A percentile compares a stretch with the other conserved stretches of the same genome.
phyloP scores from a whole-genome alignment of 2,888 invertebrate species.

The Ferrisia virgata region DNA sequence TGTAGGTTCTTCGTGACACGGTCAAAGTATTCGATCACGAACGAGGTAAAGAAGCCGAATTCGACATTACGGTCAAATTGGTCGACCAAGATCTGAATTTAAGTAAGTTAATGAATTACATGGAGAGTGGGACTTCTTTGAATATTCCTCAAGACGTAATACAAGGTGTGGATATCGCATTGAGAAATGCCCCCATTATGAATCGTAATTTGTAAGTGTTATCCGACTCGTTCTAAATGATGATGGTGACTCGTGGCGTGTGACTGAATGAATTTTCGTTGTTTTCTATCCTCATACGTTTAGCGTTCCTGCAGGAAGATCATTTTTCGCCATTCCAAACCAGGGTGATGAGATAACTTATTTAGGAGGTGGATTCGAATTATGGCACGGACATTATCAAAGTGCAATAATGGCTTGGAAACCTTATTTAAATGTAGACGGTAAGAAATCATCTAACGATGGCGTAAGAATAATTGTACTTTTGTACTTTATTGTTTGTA shows the following conservation, averaged over 20 bases:
- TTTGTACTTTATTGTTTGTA: not conserved
- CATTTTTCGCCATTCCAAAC: not conserved
- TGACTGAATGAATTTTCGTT: not conserved
- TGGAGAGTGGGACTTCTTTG: slow-evolving; percentile 54
- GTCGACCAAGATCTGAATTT: slow-evolving; percentile 51
- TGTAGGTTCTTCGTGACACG: slow-evolving; percentile 47
- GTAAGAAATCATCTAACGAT: slow-evolving; percentile 56
- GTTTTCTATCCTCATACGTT: not conserved
- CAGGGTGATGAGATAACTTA: slow-evolving; percentile 51
- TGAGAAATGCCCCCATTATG: slow-evolving; percentile 55
- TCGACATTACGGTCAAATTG: slow-evolving; percentile 58
- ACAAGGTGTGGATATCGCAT: slow-evolving; percentile 79
- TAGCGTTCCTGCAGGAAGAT: not conserved
- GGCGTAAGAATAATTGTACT: not conserved
- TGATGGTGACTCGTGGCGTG: not conserved
- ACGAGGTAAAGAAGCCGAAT: slow-evolving; percentile 51
- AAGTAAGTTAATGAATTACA: slow-evolving; percentile 47
- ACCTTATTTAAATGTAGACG: slow-evolving; percentile 83
- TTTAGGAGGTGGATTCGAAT: slow-evolving; percentile 78
- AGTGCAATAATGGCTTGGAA: slow-evolving; percentile 85
- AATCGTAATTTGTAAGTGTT: not conserved
- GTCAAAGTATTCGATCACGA: slow-evolving; percentile 54
- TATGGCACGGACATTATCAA: slow-evolving; percentile 93
- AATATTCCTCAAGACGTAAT: slow-evolving; percentile 61
- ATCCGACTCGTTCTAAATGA: too few species aligned